Conservation (phyloP, 2,113 vertebrate genomes). For the Myanophis thanlyinensis region DNA sequence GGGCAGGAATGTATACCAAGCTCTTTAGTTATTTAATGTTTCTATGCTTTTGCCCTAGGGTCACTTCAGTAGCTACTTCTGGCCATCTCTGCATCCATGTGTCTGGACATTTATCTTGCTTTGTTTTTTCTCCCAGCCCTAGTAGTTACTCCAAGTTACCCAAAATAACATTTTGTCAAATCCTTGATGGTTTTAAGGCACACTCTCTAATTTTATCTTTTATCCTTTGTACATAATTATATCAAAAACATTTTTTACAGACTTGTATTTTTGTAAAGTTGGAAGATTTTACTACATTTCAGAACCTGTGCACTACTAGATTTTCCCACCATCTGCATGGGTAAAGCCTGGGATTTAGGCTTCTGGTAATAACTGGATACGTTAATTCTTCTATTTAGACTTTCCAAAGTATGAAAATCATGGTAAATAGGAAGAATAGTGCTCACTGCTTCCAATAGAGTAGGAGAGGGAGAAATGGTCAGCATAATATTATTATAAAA, state of each 20-base stretch:
- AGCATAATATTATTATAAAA: slow-evolving; percentile 13
- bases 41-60: neutral
- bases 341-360: neutral
- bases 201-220: neutral
- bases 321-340: neutral
- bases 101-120: neutral
- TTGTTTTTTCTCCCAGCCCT: neutral
- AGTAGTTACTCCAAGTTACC: neutral
- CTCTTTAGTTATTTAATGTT: neutral
- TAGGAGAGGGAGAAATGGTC: neutral
- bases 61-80: neutral
- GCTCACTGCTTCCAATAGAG: neutral
- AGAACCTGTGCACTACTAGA: neutral
- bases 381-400: neutral
- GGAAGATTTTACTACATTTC: slow-evolving; percentile 1
- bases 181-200: neutral
- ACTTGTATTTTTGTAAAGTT: slow-evolving; percentile 5
- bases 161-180: neutral
- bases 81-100: neutral
- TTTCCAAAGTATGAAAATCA: neutral
- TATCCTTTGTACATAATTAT: neutral
- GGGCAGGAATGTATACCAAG: neutral
- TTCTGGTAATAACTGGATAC: neutral
- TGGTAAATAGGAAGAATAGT: neutral
- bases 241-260: neutral